These are phyloP conservation scores for Ryuthela nishihirai DNA, from an alignment of 2,888 invertebrate genomes.

Conservation along the genomic window DNA sequence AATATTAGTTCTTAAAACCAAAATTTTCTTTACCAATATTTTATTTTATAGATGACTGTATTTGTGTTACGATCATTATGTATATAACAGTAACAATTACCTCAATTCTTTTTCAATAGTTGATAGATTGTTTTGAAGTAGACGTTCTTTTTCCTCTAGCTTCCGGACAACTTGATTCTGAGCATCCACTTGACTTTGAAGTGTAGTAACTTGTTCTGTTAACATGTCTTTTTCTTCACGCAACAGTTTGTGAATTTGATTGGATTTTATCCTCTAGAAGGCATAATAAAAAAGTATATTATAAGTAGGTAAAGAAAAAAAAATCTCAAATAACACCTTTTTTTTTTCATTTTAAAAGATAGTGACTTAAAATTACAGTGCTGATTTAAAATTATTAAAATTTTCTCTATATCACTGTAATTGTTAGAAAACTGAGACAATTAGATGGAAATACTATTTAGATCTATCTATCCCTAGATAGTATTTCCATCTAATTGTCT, in stretches of 20 bases:
- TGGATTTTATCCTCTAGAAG: constrained; percentile 73
- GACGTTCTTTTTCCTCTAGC: constrained; percentile 91
- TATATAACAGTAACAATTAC: constrained; percentile 6
- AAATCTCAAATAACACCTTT: too few relatives aligned
- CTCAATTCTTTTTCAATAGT: constrained; percentile 89
- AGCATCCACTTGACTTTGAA: constrained; percentile 87
- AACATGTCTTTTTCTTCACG: constrained; percentile 91
- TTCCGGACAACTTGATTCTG: constrained; percentile 90
- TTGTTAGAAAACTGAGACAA: too few relatives aligned
- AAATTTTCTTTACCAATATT: neutral
- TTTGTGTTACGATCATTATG: neutral
- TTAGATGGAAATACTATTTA: too few relatives aligned
- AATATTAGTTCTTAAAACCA: neutral
- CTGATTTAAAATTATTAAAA: too few relatives aligned
- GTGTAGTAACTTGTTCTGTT: constrained; percentile 76
- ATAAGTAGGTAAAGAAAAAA: too few relatives aligned
- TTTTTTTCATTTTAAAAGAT: too few relatives aligned
- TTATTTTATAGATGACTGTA: too few relatives aligned
- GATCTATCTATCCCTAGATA: too few relatives aligned
- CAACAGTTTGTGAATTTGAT: constrained; percentile 89
- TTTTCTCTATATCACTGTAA: too few relatives aligned
- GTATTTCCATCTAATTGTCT: too few relatives aligned
- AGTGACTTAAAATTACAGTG: too few relatives aligned
- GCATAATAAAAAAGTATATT: too few relatives aligned
- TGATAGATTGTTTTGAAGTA: constrained; percentile 83